These are phyloP conservation scores for Drosophila guanche DNA, from an alignment of 1,140 invertebrate species.

Conservation along the genomic window DNA sequence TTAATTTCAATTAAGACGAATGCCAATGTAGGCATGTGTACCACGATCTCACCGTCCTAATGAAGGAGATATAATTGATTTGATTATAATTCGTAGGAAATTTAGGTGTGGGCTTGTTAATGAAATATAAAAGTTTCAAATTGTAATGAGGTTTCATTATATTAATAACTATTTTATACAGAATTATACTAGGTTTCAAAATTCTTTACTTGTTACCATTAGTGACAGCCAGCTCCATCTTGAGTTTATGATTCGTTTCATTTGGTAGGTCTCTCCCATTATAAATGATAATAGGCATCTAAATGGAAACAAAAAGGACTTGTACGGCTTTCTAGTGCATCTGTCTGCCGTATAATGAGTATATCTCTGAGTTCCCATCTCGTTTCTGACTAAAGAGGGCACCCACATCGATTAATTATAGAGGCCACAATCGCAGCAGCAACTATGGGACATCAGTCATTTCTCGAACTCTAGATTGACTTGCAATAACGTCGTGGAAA, in stretches of 20 bases:
- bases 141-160: too few relatives aligned
- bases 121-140: too few relatives aligned
- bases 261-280: constrained; percentile 1
- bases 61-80: neutral
- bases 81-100: neutral
- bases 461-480: constrained; percentile 46
- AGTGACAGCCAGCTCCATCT: neutral
- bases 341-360: constrained; percentile 31
- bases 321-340: constrained; percentile 33
- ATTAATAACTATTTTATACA: too few relatives aligned
- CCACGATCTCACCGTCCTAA: neutral
- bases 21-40: neutral
- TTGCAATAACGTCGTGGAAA: constrained; percentile 74
- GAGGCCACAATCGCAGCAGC: neutral
- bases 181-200: neutral
- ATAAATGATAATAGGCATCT: constrained; percentile 12
- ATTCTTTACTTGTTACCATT: neutral
- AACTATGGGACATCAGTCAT: constrained; percentile 54
- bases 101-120: too few relatives aligned
- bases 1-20: constrained; percentile 25
- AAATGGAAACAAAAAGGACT: constrained; percentile 3
- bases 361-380: constrained; percentile 41
- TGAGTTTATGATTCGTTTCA: neutral
- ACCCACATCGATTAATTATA: constrained; percentile 70
- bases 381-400: constrained; percentile 33